A percentile compares a stretch with the other conserved stretches of the same genome.
Evolutionary conservation across 2,888 invertebrate genomes (phyloP).

Genomic region (Drosophila formosana): DNA sequence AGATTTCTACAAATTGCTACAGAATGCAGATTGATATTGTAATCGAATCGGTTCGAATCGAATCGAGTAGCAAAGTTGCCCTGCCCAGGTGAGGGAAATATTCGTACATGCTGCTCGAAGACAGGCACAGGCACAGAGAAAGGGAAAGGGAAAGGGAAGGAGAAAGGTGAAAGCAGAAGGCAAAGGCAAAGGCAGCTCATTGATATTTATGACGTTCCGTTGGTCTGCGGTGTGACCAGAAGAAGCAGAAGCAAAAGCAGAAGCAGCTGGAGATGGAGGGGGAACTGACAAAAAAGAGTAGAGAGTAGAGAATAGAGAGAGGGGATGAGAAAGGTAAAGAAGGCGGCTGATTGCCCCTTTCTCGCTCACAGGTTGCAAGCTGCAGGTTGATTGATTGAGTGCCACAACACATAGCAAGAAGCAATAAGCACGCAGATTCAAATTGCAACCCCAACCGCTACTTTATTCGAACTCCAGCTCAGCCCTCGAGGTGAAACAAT

Average conservation of each 20-base stretch:
- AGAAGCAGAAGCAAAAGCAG: no score
- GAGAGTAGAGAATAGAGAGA: neutral
- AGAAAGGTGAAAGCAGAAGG: neutral
- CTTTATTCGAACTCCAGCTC: no score
- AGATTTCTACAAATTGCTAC: no score
- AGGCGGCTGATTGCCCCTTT: slow-evolving; percentile 43
- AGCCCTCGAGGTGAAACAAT: neutral
- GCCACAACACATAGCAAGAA: slow-evolving; percentile 10
- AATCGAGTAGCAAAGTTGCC: neutral
- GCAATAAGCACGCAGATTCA: slow-evolving; percentile 30
- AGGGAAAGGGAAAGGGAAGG: neutral
- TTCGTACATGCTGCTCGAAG: slow-evolving; percentile 21
- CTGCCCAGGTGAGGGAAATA: slow-evolving; percentile 7
- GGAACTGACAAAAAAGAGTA: neutral
- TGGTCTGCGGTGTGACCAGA: slow-evolving; percentile 11
- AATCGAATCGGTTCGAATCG: neutral
- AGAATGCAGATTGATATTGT: no score
- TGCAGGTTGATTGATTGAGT: slow-evolving; percentile 49
- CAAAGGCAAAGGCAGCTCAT: slow-evolving; percentile 49
- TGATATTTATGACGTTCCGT: slow-evolving; percentile 73
- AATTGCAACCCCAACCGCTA: neutral
- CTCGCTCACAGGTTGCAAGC: slow-evolving; percentile 3
- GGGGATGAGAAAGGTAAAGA: neutral
- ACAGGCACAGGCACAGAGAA: neutral
- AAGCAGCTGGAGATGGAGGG: neutral